A percentile compares a stretch with the other conserved stretches of the same genome.
Conservation (phyloP, 2,113 vertebrate genomes). For the Saccopteryx bilineata region DNA sequence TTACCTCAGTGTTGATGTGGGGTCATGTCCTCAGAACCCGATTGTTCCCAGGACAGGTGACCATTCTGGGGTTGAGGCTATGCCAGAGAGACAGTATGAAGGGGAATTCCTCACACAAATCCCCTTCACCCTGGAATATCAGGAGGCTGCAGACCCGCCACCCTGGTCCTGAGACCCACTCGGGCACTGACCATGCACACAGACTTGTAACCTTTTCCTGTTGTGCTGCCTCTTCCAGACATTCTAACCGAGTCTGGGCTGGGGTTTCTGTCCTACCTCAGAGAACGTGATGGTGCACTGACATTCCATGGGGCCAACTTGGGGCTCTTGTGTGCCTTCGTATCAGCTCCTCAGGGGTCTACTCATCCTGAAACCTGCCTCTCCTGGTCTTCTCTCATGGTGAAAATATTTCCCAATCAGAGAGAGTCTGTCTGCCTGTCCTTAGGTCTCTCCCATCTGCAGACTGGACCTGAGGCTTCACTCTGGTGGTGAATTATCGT, state of each 20-base stretch:
- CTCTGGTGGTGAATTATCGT: not conserved
- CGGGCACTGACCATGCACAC: not conserved
- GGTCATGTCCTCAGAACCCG: too few species aligned
- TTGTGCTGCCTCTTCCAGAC: not conserved
- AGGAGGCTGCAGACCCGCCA: not conserved
- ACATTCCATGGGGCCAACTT: rapidly evolving
- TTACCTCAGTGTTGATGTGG: too few species aligned
- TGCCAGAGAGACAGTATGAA: not conserved
- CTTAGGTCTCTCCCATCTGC: rapidly evolving
- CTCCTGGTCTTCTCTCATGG: not conserved
- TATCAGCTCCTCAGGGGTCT: rapidly evolving
- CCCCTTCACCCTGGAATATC: too few species aligned
- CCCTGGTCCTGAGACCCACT: too few species aligned
- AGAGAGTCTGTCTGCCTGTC: not conserved
- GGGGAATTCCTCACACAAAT: not conserved
- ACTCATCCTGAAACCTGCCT: not conserved
- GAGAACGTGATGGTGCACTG: not conserved
- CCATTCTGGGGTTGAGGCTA: not conserved
- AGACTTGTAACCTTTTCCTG: not conserved
- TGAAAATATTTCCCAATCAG: not conserved
- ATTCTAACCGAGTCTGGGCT: not conserved
- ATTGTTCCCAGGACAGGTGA: not conserved
- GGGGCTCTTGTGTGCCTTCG: not conserved
- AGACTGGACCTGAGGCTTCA: not conserved
- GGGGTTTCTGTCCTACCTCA: not conserved